Evolutionary conservation across 2,797 vertebrate genomes (phyloP).

Genomic region (Neostethus bicornis): DNA sequence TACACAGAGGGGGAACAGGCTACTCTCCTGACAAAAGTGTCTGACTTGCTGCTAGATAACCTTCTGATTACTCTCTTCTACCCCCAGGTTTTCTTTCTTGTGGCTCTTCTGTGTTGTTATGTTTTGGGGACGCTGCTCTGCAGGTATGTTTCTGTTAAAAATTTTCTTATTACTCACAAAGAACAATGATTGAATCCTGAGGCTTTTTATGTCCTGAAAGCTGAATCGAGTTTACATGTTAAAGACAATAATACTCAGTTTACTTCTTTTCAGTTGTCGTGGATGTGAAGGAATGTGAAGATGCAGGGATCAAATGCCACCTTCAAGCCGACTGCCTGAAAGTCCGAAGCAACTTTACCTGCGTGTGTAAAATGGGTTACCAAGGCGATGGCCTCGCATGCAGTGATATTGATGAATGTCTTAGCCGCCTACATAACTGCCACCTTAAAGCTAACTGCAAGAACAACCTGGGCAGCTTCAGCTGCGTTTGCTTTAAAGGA

Average conservation of each 20-base stretch:
- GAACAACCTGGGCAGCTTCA: conserved; percentile 80
- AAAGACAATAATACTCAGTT: neutral
- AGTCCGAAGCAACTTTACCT: conserved; percentile 62
- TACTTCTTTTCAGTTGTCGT: conserved; percentile 50
- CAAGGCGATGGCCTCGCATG: conserved; percentile 76
- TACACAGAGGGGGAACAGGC: no score
- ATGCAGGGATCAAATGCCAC: conserved; percentile 71
- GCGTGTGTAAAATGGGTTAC: conserved; percentile 77
- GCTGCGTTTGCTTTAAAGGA: conserved; percentile 76
- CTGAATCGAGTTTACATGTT: neutral
- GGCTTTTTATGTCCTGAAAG: neutral
- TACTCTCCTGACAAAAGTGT: no score
- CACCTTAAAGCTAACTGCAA: conserved; percentile 72
- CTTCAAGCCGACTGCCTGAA: conserved; percentile 75
- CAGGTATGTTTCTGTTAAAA: conserved; percentile 56
- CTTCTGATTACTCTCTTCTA: conserved; percentile 15
- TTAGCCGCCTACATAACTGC: conserved; percentile 69
- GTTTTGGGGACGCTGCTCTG: conserved; percentile 51
- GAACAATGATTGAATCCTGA: neutral
- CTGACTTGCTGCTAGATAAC: neutral
- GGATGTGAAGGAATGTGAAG: conserved; percentile 66
- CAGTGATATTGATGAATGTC: conserved; percentile 81
- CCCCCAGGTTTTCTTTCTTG: conserved; percentile 66
- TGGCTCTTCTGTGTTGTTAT: conserved; percentile 63
- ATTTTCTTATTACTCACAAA: neutral